Evolutionary conservation across 1,140 invertebrate species (phyloP).

Genomic region (Ips typographus): DNA sequence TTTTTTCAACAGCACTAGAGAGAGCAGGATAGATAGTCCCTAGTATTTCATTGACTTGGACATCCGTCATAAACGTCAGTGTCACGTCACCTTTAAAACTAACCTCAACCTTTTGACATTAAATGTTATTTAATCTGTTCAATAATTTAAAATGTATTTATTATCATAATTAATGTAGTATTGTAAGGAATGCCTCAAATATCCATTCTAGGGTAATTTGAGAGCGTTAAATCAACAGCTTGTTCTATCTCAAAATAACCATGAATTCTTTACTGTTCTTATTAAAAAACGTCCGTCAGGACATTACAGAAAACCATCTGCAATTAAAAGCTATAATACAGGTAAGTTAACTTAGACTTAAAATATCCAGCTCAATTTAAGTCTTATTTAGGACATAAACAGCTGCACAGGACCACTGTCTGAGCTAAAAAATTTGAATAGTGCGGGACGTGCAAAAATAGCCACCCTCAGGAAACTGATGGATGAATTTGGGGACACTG

Average conservation of each 20-base stretch:
- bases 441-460: constrained; percentile 69
- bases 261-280: constrained; percentile 48
- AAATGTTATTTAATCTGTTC: no score
- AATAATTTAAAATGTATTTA: no score
- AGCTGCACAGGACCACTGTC: constrained; percentile 67
- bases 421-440: constrained; percentile 70
- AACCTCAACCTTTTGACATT: no score
- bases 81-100: no score
- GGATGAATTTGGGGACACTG: constrained; percentile 65
- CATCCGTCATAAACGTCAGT: no score
- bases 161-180: no score
- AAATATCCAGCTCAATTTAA: neutral
- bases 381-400: constrained; percentile 62
- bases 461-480: constrained; percentile 66
- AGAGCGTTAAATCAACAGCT: no score
- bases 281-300: constrained; percentile 54
- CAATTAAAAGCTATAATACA: constrained; percentile 76
- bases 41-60: no score
- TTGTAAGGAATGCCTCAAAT: no score
- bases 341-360: constrained; percentile 54
- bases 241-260: neutral
- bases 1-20: no score
- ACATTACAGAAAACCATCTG: constrained; percentile 70
- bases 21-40: no score
- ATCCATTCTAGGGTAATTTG: no score